These are phyloP conservation scores for Orthosia gothica DNA, from an alignment of 2,888 invertebrate genomes.

Conservation along the genomic window DNA sequence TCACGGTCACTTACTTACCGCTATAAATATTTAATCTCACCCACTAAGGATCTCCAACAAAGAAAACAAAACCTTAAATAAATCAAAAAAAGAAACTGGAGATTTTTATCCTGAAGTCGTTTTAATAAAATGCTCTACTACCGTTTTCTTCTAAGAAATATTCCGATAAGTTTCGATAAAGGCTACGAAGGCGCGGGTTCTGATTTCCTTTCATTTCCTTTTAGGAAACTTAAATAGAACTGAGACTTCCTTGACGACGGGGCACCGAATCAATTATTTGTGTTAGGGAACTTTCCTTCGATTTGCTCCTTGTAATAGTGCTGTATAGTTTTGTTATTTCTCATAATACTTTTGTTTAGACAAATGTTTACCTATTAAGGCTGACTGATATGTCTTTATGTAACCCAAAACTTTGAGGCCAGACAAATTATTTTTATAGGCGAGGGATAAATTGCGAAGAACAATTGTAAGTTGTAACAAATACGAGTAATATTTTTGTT, in stretches of 20 bases:
- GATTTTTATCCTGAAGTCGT: constrained; percentile 79
- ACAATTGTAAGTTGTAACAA: constrained; percentile 32
- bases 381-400: constrained; percentile 58
- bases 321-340: constrained; percentile 78
- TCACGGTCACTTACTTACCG: constrained; percentile 26
- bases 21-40: constrained; percentile 43
- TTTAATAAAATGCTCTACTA: constrained; percentile 82
- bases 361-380: constrained; percentile 64
- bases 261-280: constrained; percentile 90
- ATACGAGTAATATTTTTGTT: constrained; percentile 41
- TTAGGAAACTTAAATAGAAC: constrained; percentile 91
- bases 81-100: constrained; percentile 72
- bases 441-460: constrained; percentile 34
- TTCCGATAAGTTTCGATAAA: constrained; percentile 89
- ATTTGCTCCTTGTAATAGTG: constrained; percentile 82
- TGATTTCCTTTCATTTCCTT: constrained; percentile 92
- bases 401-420: constrained; percentile 54
- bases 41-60: constrained; percentile 24
- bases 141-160: constrained; percentile 82
- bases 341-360: constrained; percentile 72
- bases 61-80: constrained; percentile 52
- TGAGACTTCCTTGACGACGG: constrained; percentile 89
- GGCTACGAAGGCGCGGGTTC: constrained; percentile 84
- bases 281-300: constrained; percentile 86
- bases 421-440: constrained; percentile 48